Evolutionary conservation across 2,113 vertebrate genomes (phyloP).

Genomic region (Probosciger aterrimus): DNA sequence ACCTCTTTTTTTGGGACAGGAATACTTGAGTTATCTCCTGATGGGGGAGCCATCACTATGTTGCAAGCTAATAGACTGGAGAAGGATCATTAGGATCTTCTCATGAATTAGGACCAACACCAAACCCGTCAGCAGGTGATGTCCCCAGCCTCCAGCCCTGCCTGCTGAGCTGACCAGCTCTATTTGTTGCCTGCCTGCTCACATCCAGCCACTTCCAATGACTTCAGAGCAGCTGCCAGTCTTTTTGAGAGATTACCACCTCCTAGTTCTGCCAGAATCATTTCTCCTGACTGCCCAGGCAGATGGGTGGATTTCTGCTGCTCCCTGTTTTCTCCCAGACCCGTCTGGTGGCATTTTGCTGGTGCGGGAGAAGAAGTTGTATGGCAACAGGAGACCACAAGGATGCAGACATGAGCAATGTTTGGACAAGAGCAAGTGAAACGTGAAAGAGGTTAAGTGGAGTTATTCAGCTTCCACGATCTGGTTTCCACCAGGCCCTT

Average conservation of each 20-base stretch:
- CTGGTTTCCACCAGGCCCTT: background rate
- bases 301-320: background rate
- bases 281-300: background rate
- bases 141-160: background rate
- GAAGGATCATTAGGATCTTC: background rate
- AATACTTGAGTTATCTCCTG: background rate
- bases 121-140: background rate
- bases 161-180: rapidly evolving
- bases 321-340: background rate
- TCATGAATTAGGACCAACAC: background rate
- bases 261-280: background rate
- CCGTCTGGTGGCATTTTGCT: background rate
- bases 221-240: background rate
- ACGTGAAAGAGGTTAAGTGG: background rate
- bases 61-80: background rate
- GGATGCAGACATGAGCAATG: background rate
- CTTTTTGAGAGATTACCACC: background rate
- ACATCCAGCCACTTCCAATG: background rate
- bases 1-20: background rate
- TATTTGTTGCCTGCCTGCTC: background rate
- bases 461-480: background rate
- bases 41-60: background rate
- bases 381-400: background rate
- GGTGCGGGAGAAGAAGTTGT: background rate
- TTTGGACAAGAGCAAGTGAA: background rate